A percentile compares a stretch with the other conserved stretches of the same genome.
Conservation (phyloP, 37 sponge, comb jelly and placozoan genomes). For the Haliclona indistincta region DNA sequence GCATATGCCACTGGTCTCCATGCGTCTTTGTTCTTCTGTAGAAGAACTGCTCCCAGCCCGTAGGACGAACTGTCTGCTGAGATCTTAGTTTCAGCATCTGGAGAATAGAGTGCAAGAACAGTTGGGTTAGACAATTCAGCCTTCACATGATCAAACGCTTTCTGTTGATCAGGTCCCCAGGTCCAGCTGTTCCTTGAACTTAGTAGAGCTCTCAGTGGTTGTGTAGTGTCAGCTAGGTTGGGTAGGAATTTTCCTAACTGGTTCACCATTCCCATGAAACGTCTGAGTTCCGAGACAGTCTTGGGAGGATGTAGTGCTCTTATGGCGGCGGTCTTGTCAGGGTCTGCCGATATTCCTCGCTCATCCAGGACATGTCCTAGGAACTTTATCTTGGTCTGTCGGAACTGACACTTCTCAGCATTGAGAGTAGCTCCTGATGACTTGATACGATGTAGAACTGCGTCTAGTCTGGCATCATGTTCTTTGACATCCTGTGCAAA, state of each 20-base stretch:
- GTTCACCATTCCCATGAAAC: constrained; percentile 46
- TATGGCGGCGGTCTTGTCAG: constrained; percentile 16
- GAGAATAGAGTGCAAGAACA: constrained; percentile 32
- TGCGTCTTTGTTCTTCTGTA: constrained; percentile 13
- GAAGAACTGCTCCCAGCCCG: constrained; percentile 54
- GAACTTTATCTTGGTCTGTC: constrained; percentile 21
- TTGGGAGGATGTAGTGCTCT: not conserved
- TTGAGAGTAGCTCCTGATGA: constrained; percentile 28
- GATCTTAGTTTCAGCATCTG: constrained; percentile 3
- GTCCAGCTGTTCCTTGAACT: constrained; percentile 4
- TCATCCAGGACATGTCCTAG: constrained; percentile 23
- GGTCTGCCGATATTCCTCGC: constrained; percentile 19
- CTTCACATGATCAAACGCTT: constrained; percentile 45
- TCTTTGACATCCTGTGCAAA: constrained; percentile 13
- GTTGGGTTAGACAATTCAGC: constrained; percentile 14
- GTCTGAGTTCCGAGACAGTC: not conserved
- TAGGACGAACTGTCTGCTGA: constrained; percentile 42
- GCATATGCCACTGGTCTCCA: constrained; percentile 42
- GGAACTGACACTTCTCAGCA: constrained; percentile 26
- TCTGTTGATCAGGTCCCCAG: constrained; percentile 29
- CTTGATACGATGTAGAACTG: not conserved
- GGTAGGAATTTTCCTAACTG: constrained; percentile 26
- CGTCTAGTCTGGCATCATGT: constrained; percentile 8
- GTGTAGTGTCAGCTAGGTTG: constrained; percentile 7
- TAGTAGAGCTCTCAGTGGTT: constrained; percentile 33